Base-by-base conservation (phyloP, 1,140 invertebrate genomes). In the Calosoma granatense region DNA sequence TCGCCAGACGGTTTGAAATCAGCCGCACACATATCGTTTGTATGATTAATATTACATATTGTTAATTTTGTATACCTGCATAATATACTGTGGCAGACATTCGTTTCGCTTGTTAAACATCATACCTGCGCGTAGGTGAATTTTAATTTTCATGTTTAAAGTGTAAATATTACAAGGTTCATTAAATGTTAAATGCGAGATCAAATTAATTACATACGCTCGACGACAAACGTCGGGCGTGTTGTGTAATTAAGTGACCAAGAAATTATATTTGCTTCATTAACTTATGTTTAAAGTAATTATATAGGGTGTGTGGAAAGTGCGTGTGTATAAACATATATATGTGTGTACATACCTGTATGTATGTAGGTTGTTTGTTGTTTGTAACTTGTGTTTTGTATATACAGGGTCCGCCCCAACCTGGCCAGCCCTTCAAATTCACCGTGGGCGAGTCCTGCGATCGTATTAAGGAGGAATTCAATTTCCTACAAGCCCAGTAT, bases 381-480 rank as follows among this genome's bases (percentile, higher is more conserved):
- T 36, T 36, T 36, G 6, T n/a, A 36, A 36, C n/a, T 43, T 63
- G 60, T 58, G 61, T 60, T 58, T 65, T 69, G 64, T 64, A 68
- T 66, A 81, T 79, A 54, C 75, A 94, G 90, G 90, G 90, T 67
- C 90, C 90, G 68, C 90, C 90, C 69, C 88, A 90, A 70, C 87
- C 88, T 76, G 78, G 86, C 75, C 80, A 92, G 80, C 83, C 92
- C 77, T 78, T 97, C 72, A 97, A 97, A 76, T 97, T 97, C 77
- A 97, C 93, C 58, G 88, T 98, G 68, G 86, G 88, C 43, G 95
- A 97, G 74, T 94, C 92, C 65, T 90, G 94, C 77, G 94, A 98
- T 76, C 82, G 94, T 68, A 97, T 98, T 70, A 98, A 98, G 80
- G 94, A 98, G 76, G 94, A 98, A 80, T 97, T 97, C 76, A 95